A percentile compares a stretch with the other conserved stretches of the same genome.
Conservation (phyloP, 2,888 invertebrate genomes). For the Lithophane socia region DNA sequence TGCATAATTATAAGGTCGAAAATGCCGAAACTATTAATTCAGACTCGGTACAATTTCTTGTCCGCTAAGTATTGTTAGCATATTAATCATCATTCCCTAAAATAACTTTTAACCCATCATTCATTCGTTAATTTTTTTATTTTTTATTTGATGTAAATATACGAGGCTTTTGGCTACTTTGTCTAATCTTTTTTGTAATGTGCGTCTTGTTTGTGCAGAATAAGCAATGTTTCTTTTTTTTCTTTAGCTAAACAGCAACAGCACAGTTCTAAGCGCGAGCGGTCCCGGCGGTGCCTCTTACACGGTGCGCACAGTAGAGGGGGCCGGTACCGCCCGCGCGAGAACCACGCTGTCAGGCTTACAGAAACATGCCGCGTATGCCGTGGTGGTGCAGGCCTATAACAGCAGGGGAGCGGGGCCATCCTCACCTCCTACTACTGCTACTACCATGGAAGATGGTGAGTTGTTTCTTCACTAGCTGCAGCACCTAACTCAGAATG, state of each 20-base stretch:
- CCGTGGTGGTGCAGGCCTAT: constrained; percentile 96
- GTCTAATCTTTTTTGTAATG: neutral
- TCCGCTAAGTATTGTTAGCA: neutral
- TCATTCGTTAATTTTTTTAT: neutral
- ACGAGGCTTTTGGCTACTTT: neutral
- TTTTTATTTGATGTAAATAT: neutral
- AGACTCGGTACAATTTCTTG: neutral
- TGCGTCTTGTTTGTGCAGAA: neutral
- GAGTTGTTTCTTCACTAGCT: constrained; percentile 65
- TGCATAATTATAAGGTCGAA: neutral
- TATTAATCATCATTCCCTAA: neutral
- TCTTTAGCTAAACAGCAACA: constrained; percentile 85
- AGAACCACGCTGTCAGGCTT: constrained; percentile 92
- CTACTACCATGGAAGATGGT: constrained; percentile 96
- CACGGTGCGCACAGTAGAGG: constrained; percentile 94
- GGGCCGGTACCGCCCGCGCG: constrained; percentile 93
- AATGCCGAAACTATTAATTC: neutral
- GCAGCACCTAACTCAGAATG: neutral
- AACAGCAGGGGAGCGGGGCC: constrained; percentile 97
- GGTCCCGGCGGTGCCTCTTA: constrained; percentile 90
- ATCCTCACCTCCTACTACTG: constrained; percentile 94
- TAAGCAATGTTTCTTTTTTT: neutral
- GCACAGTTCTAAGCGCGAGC: constrained; percentile 84
- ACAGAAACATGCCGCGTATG: constrained; percentile 95
- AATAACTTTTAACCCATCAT: neutral